Conservation (phyloP, 1,140 invertebrate genomes). For the Phenacoccus solenopsis region DNA sequence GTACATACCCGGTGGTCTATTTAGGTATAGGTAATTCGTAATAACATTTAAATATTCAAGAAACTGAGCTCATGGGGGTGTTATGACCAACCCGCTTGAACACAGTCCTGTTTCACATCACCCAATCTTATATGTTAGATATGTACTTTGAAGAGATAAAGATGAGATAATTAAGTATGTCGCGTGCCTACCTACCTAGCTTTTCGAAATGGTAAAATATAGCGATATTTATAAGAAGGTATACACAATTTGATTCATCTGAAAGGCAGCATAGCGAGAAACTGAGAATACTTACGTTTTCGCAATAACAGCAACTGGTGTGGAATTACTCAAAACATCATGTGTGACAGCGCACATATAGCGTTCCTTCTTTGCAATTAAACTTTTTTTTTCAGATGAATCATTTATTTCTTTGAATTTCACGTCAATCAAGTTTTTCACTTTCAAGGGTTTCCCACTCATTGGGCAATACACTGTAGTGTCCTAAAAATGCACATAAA, state of each 20-base stretch:
- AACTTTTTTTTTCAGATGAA: constrained; percentile 64
- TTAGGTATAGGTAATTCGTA: too few relatives aligned
- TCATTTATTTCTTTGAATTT: constrained; percentile 87
- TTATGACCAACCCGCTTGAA: too few relatives aligned
- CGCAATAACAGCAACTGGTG: constrained; percentile 81
- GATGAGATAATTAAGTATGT: too few relatives aligned
- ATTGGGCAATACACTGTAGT: constrained; percentile 87
- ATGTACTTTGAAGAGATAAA: too few relatives aligned
- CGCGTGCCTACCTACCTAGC: too few relatives aligned
- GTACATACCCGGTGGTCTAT: too few relatives aligned
- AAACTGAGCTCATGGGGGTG: too few relatives aligned
- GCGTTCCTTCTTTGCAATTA: constrained; percentile 71
- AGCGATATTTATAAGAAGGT: neutral
- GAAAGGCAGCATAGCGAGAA: neutral
- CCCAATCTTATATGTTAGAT: too few relatives aligned
- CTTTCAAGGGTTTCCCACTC: constrained; percentile 72
- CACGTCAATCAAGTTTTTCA: constrained; percentile 86
- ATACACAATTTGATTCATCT: neutral
- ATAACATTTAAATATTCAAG: too few relatives aligned
- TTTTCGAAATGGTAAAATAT: neutral
- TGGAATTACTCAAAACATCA: constrained; percentile 88
- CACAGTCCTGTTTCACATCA: too few relatives aligned
- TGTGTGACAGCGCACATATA: constrained; percentile 97
- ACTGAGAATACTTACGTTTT: constrained; percentile 56
- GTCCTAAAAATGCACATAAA: constrained; percentile 40